Conservation (phyloP, 2,797 vertebrate species). For the Antennarius maculatus region DNA sequence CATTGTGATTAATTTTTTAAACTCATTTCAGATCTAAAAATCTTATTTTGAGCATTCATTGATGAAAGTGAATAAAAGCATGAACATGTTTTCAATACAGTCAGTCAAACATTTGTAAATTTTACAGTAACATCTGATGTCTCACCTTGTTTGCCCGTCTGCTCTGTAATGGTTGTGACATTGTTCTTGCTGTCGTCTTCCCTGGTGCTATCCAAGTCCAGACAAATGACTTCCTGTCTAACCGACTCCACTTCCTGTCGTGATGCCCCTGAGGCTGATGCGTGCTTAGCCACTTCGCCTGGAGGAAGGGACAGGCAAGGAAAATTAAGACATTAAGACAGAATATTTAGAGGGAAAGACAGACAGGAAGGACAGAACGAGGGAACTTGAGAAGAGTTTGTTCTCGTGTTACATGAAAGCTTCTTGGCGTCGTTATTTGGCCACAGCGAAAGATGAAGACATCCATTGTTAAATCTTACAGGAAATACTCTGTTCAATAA, state of each 20-base stretch:
- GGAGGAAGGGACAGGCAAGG: constrained; percentile 16
- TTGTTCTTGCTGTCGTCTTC: constrained; percentile 79
- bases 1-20: no score
- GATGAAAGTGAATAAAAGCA: no score
- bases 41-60: no score
- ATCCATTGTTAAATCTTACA: no score
- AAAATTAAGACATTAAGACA: not conserved
- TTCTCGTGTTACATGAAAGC: not conserved
- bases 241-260: constrained; percentile 68
- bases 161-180: constrained; percentile 27
- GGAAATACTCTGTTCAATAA: not conserved
- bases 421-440: not conserved
- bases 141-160: constrained; percentile 65
- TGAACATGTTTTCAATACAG: no score
- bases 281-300: constrained; percentile 85
- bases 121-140: not conserved
- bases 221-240: constrained; percentile 85
- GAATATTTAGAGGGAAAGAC: not conserved
- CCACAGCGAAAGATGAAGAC: not conserved
- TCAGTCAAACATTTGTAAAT: not conserved
- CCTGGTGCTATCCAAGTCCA: constrained; percentile 78
- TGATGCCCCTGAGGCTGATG: constrained; percentile 35
- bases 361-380: not conserved
- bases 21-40: no score
- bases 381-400: not conserved